These are phyloP conservation scores for Drosophila recens DNA, from an alignment of 2,888 invertebrate species.

Conservation along the genomic window DNA sequence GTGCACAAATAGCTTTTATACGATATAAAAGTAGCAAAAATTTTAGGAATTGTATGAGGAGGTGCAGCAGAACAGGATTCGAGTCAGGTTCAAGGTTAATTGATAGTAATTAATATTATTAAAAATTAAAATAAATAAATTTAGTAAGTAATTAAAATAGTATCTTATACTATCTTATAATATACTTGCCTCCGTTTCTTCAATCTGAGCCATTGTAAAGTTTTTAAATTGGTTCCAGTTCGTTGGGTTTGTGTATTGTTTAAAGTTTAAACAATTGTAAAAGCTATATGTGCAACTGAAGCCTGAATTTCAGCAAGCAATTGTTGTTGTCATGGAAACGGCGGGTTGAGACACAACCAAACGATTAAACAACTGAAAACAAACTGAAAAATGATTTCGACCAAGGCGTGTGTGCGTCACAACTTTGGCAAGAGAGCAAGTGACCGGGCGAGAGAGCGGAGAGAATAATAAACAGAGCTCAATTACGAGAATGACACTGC, in stretches of 20 bases:
- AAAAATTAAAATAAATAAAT: not conserved
- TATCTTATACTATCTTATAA: conserved; percentile 1
- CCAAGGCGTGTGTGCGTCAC: conserved; percentile 23
- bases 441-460: conserved; percentile 5
- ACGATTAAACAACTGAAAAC: conserved; percentile 80
- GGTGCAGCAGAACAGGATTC: conserved; percentile 17
- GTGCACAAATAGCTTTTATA: conserved; percentile 16
- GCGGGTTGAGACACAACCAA: conserved; percentile 77
- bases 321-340: conserved; percentile 69
- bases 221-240: conserved; percentile 60
- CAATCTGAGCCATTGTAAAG: conserved; percentile 74
- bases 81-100: conserved; percentile 36
- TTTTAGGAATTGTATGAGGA: not conserved
- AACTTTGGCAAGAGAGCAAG: conserved; percentile 20
- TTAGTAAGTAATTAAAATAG: conserved; percentile 1
- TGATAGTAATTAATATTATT: not conserved
- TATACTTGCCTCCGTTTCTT: conserved; percentile 77
- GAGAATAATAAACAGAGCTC: conserved; percentile 12
- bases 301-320: conserved; percentile 31
- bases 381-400: conserved; percentile 72
- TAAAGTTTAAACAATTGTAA: conserved; percentile 5
- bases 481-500: conserved; percentile 16
- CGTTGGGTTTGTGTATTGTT: conserved; percentile 35
- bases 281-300: conserved; percentile 9
- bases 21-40: not conserved